Base-by-base conservation (phyloP, 2,113 vertebrate genomes). In the Gymnarchus niloticus region DNA sequence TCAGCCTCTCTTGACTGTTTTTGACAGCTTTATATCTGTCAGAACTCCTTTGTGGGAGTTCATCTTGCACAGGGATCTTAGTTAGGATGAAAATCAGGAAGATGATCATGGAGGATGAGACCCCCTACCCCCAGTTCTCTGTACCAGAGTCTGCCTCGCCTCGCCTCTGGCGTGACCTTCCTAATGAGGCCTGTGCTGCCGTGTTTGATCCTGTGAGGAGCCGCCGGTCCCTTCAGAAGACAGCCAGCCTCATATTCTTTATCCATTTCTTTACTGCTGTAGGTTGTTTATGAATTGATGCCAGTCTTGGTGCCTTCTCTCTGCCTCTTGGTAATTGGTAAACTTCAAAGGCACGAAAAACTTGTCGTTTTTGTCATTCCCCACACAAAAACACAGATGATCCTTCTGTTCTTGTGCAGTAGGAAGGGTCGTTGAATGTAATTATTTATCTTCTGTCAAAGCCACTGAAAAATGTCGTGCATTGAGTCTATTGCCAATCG, bases 111-210 rank as follows among this genome's bases (percentile, higher is more conserved):
- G 33, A n/a, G 21, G 54, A 37, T 57, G 12, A 25, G 3, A 56
- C 88, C 65, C 49, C 88, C 61, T 41, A 48, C 85, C 56, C 33
- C 41, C 51, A 78, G 14, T 33, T 19, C 81, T 84, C 83, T 17
- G 49, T 49, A 14, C 76, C 80, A 76, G 85, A 14, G 87, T 89
- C 92, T 88, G 86, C 88, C 88, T 51, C 77, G 52, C 73, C 87
- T 86, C 7, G 78, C 88, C 88, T 85, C 86, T 86, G 88, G 89
- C 89, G 87, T 87, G 76, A 89, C 89, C 88, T 89, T 87, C 85
- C 91, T 95, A 94, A 95, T 94, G 92, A 94, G 91, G 81, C 86
- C 81, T 88, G 90, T 88, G 87, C 90, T 87, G 88, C 84, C 83
- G 84, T 51, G 89, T 93, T 94, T 93, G 92, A 94, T 93, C 91